A percentile compares a stretch with the other conserved stretches of the same genome.
Evolutionary conservation across 2,797 vertebrate genomes (phyloP).

Genomic region (Tokudaia muenninki): DNA sequence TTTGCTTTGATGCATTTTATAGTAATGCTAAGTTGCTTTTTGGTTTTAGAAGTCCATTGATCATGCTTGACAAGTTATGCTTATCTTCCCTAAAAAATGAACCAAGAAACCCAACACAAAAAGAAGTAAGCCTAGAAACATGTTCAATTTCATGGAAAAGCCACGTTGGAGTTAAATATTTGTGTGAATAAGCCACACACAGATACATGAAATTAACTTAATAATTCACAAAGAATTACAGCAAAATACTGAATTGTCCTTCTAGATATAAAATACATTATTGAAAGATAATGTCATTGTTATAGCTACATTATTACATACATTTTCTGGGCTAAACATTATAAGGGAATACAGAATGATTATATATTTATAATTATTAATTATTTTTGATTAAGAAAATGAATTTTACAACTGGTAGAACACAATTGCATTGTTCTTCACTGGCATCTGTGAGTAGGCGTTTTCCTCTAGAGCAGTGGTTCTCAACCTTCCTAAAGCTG

Average conservation of each 20-base stretch:
- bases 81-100: background rate
- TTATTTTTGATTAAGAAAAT: background rate
- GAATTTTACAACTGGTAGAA: background rate
- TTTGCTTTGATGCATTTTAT: slow-evolving; percentile 81
- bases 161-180: slow-evolving; percentile 49
- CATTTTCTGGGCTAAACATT: background rate
- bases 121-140: slow-evolving; percentile 21
- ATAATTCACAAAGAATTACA: slow-evolving; percentile 42
- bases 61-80: background rate
- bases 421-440: background rate
- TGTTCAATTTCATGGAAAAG: background rate
- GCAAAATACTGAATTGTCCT: background rate
- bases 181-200: background rate
- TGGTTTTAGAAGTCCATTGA: slow-evolving; percentile 92
- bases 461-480: slow-evolving; percentile 5
- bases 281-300: background rate
- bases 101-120: background rate
- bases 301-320: background rate
- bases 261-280: slow-evolving; percentile 39
- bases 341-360: background rate
- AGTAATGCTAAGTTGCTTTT: slow-evolving; percentile 54
- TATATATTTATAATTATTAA: background rate
- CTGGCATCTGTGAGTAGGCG: background rate
- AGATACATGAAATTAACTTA: slow-evolving; percentile 37
- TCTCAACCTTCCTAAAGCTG: background rate